phyloP scores from a whole-genome alignment of 2,113 vertebrate species.

The Atrichornis clamosus region DNA sequence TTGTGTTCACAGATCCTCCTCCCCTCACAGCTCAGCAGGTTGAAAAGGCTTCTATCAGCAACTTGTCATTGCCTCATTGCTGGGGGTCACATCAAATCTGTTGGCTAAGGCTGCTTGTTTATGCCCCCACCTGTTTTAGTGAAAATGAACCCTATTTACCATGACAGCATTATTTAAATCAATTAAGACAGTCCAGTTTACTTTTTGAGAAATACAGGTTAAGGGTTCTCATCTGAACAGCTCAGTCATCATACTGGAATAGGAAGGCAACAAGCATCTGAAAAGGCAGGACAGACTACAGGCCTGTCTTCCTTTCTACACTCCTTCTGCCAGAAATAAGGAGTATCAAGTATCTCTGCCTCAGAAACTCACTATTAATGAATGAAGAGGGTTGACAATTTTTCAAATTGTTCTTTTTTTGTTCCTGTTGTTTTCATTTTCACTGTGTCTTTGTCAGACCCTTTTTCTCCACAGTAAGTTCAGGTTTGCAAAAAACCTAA shows the following conservation, averaged over 20 bases:
- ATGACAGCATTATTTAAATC: neutral
- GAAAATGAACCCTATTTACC: neutral
- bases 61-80: neutral
- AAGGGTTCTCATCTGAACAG: neutral
- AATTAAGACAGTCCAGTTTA: neutral
- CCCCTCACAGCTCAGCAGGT: neutral
- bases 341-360: neutral
- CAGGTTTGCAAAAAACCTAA: neutral
- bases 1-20: neutral
- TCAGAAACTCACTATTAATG: neutral
- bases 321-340: neutral
- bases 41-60: neutral
- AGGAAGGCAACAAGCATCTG: neutral
- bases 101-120: neutral
- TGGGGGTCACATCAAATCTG: neutral
- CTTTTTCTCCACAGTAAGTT: neutral
- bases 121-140: neutral
- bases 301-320: neutral
- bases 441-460: neutral
- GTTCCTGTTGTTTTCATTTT: neutral
- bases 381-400: neutral
- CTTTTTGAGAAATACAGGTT: neutral
- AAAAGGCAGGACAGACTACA: neutral
- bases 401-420: neutral
- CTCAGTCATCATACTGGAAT: neutral